phyloP scores from a whole-genome alignment of 2,797 vertebrate genomes.

The Manis pentadactyla region DNA sequence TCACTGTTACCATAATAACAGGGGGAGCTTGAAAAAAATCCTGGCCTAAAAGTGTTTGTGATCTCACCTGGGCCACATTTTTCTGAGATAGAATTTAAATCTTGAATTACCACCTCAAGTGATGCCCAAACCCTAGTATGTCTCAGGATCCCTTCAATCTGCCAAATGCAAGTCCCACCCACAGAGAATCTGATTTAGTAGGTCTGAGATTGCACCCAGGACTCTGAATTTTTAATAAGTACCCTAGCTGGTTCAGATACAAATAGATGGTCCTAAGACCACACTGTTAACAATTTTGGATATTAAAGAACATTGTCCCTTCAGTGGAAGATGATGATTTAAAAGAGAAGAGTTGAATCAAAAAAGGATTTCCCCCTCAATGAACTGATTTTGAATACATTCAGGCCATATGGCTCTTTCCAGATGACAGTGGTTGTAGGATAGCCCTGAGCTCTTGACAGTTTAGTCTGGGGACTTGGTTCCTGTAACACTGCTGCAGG shows the following conservation, averaged over 20 bases:
- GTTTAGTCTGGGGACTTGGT: not conserved
- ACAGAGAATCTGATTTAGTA: slow-evolving; percentile 11
- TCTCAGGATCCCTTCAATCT: not conserved
- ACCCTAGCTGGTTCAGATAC: not conserved
- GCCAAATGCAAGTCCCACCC: not conserved
- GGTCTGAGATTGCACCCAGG: not conserved
- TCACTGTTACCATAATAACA: not conserved
- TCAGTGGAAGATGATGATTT: not conserved
- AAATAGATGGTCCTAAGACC: not conserved
- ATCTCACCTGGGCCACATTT: not conserved
- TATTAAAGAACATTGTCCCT: not conserved
- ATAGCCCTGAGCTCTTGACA: not conserved
- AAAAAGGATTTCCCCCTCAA: not conserved
- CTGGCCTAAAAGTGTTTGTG: slow-evolving; percentile 1
- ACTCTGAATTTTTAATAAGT: not conserved
- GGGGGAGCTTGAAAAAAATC: not conserved
- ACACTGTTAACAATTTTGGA: not conserved
- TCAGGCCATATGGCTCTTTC: not conserved
- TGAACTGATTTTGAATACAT: not conserved
- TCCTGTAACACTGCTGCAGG: not conserved
- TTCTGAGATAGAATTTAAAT: slow-evolving; percentile 24
- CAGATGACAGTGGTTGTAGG: not conserved
- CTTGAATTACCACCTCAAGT: slow-evolving; percentile 34
- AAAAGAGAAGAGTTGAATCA: slow-evolving; percentile 2
- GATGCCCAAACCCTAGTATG: not conserved